phyloP scores from a whole-genome alignment of 1,140 invertebrate genomes.

The Trichonephila inaurata region DNA sequence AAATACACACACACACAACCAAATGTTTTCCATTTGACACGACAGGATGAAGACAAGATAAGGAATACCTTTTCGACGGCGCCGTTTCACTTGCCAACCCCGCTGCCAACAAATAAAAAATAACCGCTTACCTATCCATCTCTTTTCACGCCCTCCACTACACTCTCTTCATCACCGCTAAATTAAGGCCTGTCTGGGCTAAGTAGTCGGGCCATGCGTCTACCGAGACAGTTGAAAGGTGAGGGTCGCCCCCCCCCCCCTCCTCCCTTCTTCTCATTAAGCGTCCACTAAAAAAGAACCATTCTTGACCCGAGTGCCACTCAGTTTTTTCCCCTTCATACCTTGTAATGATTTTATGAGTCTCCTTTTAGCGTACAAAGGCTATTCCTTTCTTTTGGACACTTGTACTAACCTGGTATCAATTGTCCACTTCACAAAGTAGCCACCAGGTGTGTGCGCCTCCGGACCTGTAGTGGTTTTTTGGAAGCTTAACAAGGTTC shows the following conservation, averaged over 20 bases:
- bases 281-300: neutral
- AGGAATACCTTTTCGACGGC: slow-evolving; percentile 5
- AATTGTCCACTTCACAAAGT: neutral
- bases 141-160: slow-evolving; percentile 51
- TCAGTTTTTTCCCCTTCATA: neutral
- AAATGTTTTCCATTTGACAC: neutral
- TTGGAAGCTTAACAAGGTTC: neutral
- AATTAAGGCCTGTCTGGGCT: slow-evolving; percentile 62
- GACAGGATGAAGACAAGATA: slow-evolving; percentile 7
- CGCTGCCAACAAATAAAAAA: slow-evolving; percentile 56
- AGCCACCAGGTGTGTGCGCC: neutral
- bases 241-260: neutral
- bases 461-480: neutral
- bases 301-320: neutral
- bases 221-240: slow-evolving; percentile 49
- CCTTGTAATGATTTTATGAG: slow-evolving; percentile 50
- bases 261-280: neutral
- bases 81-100: neutral
- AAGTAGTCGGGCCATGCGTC: slow-evolving; percentile 55
- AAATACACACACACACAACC: no score
- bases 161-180: slow-evolving; percentile 65
- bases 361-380: neutral
- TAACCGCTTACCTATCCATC: slow-evolving; percentile 52
- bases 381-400: neutral
- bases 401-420: neutral